A percentile compares a stretch with the other conserved stretches of the same genome.
phyloP scores from a whole-genome alignment of 2,888 invertebrate species.

The Limnephilus lunatus region DNA sequence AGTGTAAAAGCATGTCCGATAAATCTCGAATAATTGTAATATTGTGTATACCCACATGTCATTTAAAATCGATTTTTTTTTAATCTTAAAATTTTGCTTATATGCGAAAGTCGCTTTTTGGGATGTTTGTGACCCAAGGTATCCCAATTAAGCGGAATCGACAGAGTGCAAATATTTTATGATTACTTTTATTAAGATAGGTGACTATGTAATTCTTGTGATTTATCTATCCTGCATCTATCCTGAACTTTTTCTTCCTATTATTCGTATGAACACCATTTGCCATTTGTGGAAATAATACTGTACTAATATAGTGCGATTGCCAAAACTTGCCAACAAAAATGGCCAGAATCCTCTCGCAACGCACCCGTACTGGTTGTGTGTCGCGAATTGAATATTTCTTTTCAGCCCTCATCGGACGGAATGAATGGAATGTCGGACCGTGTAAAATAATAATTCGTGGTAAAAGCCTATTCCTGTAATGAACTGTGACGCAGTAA shows the following conservation, averaged over 20 bases:
- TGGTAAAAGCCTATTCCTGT: constrained; percentile 47
- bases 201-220: background rate
- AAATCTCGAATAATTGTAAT: no score
- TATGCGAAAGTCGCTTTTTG: no score
- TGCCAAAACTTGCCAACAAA: no score
- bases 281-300: background rate
- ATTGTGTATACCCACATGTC: no score
- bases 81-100: no score
- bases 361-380: background rate
- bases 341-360: background rate
- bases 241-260: background rate
- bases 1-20: no score
- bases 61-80: no score
- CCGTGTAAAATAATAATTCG: constrained; percentile 30
- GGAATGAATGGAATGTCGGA: background rate
- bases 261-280: background rate
- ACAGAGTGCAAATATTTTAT: no score
- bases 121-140: no score
- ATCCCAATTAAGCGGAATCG: no score
- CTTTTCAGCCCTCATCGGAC: background rate
- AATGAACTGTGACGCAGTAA: constrained; percentile 39
- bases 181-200: background rate
- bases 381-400: background rate
- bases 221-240: background rate
- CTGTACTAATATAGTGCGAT: background rate